Evolutionary conservation across 2,113 vertebrate genomes (phyloP), one percentile per base, ranked within the genome.

Genomic region (Holacanthus passer): DNA sequence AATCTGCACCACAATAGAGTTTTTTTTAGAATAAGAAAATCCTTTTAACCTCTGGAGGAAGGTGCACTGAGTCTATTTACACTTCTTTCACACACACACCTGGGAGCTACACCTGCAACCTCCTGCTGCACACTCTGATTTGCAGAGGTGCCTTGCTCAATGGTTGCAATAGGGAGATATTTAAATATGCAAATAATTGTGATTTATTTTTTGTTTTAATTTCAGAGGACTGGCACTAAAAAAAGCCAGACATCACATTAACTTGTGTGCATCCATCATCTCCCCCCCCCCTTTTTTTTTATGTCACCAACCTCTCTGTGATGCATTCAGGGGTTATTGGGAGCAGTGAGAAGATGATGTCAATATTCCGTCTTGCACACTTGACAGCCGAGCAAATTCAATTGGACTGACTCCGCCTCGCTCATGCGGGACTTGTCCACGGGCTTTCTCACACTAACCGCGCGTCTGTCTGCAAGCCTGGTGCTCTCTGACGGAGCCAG

Each of bases 391-490:
- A 91, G 82, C 80, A 87, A 90, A 93, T 92, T 87, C 86, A 87
- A 86, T 88, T 87, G 86, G 86, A 90, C 83, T 92, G 91, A 92
- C 92, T 93, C 92, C 92, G 92, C 92, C 92, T 92, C 35, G 85
- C 90, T 78, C 79, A 58, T 67, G 86, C 89, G 86, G 89, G 91
- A 93, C 92, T 84, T 90, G 88, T 90, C 88, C 92, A 85, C 86
- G 7, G 85, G 87, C 86, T 92, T 53, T 67, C n/a, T 68, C 88
- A 71, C 35, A 77, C 74, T 65, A n/a, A 67, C 81, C 19, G 85
- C 64, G 81, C 24, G 83, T 43, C 70, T 62, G 86, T 85, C 85
- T 81, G 73, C 70, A 19, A 20, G 84, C 73, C 65, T n/a, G 77
- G 78, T 62, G 77, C 84, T 83, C 50, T 79, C 79, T 69, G 70